These are phyloP conservation scores for Pollenia amentaria DNA, from an alignment of 2,888 invertebrate species.

Conservation along the genomic window DNA sequence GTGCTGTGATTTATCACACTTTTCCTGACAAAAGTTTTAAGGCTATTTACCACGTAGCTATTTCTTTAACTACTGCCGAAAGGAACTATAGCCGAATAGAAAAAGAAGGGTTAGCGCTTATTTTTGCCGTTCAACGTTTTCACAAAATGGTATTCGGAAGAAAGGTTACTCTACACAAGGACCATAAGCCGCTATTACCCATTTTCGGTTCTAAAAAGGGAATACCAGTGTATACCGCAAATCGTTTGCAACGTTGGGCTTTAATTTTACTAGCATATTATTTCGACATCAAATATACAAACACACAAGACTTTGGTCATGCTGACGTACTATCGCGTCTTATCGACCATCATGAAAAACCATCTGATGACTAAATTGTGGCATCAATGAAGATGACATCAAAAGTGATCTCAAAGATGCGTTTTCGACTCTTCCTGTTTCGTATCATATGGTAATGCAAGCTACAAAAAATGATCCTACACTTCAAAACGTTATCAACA, in stretches of 20 bases:
- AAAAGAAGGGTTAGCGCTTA: constrained; percentile 69
- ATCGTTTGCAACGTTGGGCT: constrained; percentile 62
- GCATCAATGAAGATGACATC: constrained; percentile 19
- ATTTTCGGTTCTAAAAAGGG: constrained; percentile 79
- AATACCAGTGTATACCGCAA: constrained; percentile 75
- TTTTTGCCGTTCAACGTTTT: constrained; percentile 70
- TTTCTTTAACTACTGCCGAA: constrained; percentile 62
- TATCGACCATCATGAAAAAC: constrained; percentile 57
- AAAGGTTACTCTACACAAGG: constrained; percentile 77
- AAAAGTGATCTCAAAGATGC: too few relatives aligned
- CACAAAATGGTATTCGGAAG: constrained; percentile 64
- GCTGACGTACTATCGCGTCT: constrained; percentile 74
- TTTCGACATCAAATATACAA: constrained; percentile 73
- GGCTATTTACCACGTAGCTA: constrained; percentile 58
- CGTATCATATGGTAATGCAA: too few relatives aligned
- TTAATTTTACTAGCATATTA: constrained; percentile 65
- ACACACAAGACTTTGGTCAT: constrained; percentile 71
- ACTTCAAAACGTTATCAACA: too few relatives aligned
- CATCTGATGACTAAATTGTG: constrained; percentile 45
- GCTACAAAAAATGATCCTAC: too few relatives aligned
- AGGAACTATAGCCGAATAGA: constrained; percentile 71
- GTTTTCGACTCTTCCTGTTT: too few relatives aligned
- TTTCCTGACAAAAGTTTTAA: constrained; percentile 64
- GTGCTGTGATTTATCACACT: constrained; percentile 60
- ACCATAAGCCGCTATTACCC: constrained; percentile 81